Percentiles rank a stretch among this genome's conserved stretches.
Conservation (phyloP, 2,888 invertebrate genomes). For the Pheosia tremula region DNA sequence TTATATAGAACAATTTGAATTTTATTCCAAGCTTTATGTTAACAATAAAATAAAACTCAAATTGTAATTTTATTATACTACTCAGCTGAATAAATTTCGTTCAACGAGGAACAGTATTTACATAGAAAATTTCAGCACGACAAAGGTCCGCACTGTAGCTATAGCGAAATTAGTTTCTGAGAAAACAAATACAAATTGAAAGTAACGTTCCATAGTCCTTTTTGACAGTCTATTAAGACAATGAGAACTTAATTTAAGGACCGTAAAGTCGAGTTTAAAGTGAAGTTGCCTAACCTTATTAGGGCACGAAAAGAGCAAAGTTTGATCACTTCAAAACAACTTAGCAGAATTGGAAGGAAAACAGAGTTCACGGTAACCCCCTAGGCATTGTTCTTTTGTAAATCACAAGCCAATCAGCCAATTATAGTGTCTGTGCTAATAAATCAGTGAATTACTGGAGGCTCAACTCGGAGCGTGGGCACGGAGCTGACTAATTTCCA, state of each 20-base stretch:
- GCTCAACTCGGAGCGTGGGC: constrained; percentile 43
- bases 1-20: background rate
- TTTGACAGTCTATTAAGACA: constrained; percentile 18
- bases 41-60: background rate
- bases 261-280: constrained; percentile 24
- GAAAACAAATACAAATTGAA: constrained; percentile 18
- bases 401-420: constrained; percentile 31
- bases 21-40: background rate
- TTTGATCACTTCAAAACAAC: constrained; percentile 37
- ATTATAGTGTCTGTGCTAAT: constrained; percentile 42
- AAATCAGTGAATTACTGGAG: constrained; percentile 64
- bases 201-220: constrained; percentile 8
- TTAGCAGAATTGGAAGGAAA: constrained; percentile 15
- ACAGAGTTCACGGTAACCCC: constrained; percentile 14
- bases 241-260: constrained; percentile 24
- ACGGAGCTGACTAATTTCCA: constrained; percentile 61
- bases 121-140: constrained; percentile 3
- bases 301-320: constrained; percentile 32
- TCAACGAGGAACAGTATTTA: constrained; percentile 3
- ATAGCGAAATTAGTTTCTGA: constrained; percentile 16
- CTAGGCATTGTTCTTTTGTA: constrained; percentile 33
- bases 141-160: background rate
- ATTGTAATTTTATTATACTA: background rate
- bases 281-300: constrained; percentile 37
- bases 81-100: constrained; percentile 4